phyloP scores from a whole-genome alignment of 2,888 invertebrate species.

The Hypomecis punctinalis region DNA sequence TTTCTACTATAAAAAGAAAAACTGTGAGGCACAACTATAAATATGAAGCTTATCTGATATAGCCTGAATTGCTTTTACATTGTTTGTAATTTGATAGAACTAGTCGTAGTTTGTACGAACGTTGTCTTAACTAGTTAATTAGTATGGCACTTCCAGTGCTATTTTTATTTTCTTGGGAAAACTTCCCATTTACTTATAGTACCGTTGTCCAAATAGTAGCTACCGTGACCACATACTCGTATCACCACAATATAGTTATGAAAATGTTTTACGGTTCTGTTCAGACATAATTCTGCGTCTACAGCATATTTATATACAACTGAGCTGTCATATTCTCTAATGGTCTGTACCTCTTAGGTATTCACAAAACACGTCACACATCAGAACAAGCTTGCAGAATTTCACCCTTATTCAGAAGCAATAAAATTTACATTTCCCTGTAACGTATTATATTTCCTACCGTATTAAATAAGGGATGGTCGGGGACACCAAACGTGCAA shows the following conservation, averaged over 20 bases:
- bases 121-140: neutral
- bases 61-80: neutral
- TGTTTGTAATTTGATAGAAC: neutral
- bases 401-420: constrained; percentile 39
- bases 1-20: too few species aligned
- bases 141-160: constrained; percentile 1
- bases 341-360: constrained; percentile 51
- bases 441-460: constrained; percentile 28
- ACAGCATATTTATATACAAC: constrained; percentile 57
- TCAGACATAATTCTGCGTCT: constrained; percentile 57
- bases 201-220: constrained; percentile 27
- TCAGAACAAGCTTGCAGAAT: constrained; percentile 35
- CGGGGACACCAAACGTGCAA: constrained; percentile 42
- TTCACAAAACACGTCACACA: constrained; percentile 42
- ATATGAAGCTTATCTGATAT: too few species aligned
- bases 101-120: neutral
- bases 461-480: constrained; percentile 32
- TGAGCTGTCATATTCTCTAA: constrained; percentile 67
- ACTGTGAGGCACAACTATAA: too few species aligned
- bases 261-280: constrained; percentile 67
- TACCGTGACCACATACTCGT: constrained; percentile 58
- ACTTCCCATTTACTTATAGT: constrained; percentile 24
- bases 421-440: constrained; percentile 44
- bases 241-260: constrained; percentile 66
- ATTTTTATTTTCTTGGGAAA: constrained; percentile 3